Evolutionary conservation across 2,797 vertebrate species (phyloP).

Genomic region (Uromys caudimaculatus): DNA sequence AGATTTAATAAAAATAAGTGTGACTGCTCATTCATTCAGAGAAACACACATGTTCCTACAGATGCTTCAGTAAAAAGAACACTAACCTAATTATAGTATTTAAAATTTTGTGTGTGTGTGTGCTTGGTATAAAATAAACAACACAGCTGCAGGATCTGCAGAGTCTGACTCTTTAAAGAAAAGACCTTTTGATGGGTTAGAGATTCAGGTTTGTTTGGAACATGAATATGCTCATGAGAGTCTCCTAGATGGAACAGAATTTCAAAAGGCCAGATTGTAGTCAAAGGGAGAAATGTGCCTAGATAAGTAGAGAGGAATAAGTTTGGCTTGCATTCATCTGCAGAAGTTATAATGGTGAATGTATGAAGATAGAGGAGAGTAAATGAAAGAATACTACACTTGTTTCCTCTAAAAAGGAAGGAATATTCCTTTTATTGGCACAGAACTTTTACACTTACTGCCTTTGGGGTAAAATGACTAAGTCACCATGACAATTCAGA

Average conservation of each 20-base stretch:
- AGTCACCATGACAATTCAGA: neutral
- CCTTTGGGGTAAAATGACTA: neutral
- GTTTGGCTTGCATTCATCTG: slow-evolving; percentile 44
- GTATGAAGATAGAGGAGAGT: neutral
- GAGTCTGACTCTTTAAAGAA: slow-evolving; percentile 73
- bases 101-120: slow-evolving; percentile 79
- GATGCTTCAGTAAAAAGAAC: slow-evolving; percentile 82
- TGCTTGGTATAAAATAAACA: slow-evolving; percentile 80
- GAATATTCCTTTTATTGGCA: neutral
- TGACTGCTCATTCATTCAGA: slow-evolving; percentile 86
- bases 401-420: neutral
- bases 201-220: slow-evolving; percentile 67
- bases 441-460: neutral
- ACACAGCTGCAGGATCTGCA: slow-evolving; percentile 28
- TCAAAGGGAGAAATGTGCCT: slow-evolving; percentile 31
- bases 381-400: slow-evolving; percentile 41
- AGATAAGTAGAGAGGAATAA: slow-evolving; percentile 53
- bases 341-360: neutral
- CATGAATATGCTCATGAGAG: slow-evolving; percentile 10
- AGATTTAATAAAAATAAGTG: slow-evolving; percentile 90
- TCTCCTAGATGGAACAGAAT: slow-evolving; percentile 31
- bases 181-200: slow-evolving; percentile 69
- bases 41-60: slow-evolving; percentile 83
- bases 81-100: slow-evolving; percentile 86
- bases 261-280: slow-evolving; percentile 59